phyloP scores from a whole-genome alignment of 1,140 invertebrate genomes.

The Apolygus lucorum region DNA sequence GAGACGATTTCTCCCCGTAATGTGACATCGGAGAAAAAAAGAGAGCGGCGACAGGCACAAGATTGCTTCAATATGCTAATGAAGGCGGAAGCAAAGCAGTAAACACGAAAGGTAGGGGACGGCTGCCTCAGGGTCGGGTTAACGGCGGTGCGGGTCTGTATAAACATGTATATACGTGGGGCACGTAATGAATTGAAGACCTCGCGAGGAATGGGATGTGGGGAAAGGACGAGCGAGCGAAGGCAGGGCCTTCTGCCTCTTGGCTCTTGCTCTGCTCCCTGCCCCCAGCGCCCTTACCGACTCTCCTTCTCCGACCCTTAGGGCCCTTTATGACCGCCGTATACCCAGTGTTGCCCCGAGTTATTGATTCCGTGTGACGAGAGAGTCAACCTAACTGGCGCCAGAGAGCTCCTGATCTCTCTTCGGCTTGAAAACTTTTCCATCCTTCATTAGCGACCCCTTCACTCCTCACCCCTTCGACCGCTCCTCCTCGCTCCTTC shows the following conservation, averaged over 20 bases:
- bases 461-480: background rate
- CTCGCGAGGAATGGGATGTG: no score
- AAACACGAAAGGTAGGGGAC: background rate
- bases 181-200: no score
- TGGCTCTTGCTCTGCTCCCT: no score
- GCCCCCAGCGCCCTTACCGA: no score
- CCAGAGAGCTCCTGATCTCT: slow-evolving; percentile 14
- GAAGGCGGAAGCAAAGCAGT: background rate
- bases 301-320: no score
- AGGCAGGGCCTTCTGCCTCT: no score
- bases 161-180: no score
- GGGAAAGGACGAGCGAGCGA: no score
- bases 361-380: slow-evolving; percentile 12
- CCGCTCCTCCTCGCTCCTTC: background rate
- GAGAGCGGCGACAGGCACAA: background rate
- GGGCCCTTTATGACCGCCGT: slow-evolving; percentile 12
- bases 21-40: no score
- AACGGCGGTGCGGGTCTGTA: no score
- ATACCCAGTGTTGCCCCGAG: slow-evolving; percentile 12
- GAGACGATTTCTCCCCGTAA: no score
- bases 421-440: slow-evolving; percentile 13
- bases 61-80: background rate
- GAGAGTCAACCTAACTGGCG: slow-evolving; percentile 6
- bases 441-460: slow-evolving; percentile 16
- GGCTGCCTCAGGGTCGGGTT: no score